phyloP scores from a whole-genome alignment of 2,888 invertebrate genomes.

The Arrhopalites spinosus region DNA sequence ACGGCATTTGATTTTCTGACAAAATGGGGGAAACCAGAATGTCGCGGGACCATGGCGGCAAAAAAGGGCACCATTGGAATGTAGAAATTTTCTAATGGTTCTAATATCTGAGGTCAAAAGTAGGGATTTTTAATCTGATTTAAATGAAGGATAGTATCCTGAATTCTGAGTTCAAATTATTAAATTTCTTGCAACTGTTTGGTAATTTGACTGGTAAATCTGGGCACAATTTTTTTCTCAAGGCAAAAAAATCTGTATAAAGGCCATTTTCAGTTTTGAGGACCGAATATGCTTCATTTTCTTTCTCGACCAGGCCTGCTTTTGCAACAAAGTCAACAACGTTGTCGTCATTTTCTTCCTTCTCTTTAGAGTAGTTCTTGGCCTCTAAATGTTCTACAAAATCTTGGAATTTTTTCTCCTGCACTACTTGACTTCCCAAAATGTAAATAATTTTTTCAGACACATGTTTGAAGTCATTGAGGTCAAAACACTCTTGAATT shows the following conservation, averaged over 20 bases:
- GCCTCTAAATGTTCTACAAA: neutral
- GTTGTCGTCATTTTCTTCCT: too few relatives aligned
- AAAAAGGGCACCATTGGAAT: conserved; percentile 15
- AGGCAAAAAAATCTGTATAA: neutral
- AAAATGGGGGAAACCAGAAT: neutral
- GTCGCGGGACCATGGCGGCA: neutral
- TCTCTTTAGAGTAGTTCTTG: neutral
- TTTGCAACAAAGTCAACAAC: too few relatives aligned
- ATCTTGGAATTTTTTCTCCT: neutral
- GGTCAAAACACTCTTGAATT: neutral
- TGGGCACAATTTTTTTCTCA: neutral
- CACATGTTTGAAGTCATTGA: neutral
- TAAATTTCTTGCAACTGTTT: neutral
- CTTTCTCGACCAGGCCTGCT: too few relatives aligned
- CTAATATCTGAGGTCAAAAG: neutral
- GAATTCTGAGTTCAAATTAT: neutral
- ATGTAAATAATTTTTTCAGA: neutral
- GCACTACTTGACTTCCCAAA: neutral
- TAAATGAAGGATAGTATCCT: neutral
- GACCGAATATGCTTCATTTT: neutral
- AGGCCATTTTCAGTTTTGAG: neutral
- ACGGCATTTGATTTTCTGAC: neutral
- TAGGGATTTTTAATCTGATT: neutral
- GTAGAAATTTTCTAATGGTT: neutral
- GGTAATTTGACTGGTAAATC: neutral